Conservation (phyloP, 2,888 invertebrate genomes). For the Apamea sordens region DNA sequence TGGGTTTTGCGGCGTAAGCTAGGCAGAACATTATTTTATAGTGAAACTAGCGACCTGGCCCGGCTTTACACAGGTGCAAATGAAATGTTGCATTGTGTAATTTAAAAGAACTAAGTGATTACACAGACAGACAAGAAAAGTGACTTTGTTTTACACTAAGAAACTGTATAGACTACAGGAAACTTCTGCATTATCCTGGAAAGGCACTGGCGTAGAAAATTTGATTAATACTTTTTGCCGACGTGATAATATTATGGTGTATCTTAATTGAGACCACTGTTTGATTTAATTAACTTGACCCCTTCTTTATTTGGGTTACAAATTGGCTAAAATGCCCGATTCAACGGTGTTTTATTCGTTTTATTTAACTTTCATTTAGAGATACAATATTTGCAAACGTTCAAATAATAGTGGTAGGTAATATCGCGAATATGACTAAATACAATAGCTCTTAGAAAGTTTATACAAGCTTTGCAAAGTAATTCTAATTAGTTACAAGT, state of each 20-base stretch:
- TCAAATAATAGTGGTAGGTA: not conserved
- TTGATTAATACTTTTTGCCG: conserved; percentile 9
- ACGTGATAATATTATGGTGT: conserved; percentile 11
- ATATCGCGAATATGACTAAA: not conserved
- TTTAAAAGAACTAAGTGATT: not conserved
- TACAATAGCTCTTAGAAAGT: not conserved
- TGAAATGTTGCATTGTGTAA: not conserved
- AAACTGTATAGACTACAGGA: not conserved
- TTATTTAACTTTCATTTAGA: not conserved
- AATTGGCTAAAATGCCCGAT: conserved; percentile 11
- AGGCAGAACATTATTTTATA: not conserved
- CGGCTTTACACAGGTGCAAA: not conserved
- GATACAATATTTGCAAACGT: not conserved
- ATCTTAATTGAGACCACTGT: conserved; percentile 35
- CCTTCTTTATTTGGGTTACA: conserved; percentile 7
- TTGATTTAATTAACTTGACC: conserved; percentile 32
- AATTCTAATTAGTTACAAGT: not conserved
- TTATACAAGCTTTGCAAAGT: not conserved
- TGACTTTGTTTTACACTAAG: not conserved
- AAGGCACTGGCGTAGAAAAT: conserved; percentile 4
- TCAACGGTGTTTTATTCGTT: not conserved
- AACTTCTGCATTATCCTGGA: not conserved
- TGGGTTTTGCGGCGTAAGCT: not conserved
- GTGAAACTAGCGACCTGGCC: too few species aligned
- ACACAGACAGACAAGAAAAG: not conserved